Evolutionary conservation across 2,888 invertebrate genomes (phyloP), one percentile per base, ranked within the genome.

Genomic region (Hecatera dysodea): DNA sequence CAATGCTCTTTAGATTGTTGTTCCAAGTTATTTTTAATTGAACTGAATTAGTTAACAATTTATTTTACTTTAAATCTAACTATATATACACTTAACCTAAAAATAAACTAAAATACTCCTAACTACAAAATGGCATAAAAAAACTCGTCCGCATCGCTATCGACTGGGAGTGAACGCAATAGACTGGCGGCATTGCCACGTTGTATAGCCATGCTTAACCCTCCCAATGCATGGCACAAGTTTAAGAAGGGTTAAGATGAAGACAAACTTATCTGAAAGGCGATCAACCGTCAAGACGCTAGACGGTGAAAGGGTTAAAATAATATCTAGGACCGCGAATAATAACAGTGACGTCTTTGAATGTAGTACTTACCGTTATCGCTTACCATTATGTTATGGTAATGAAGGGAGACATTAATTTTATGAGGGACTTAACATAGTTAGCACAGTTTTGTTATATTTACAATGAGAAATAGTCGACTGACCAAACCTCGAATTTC

Each of bases 191-290:
- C n/a, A n/a, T n/a, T n/a, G n/a, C n/a, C n/a, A n/a, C n/a, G n/a
- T n/a, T n/a, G n/a, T n/a, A n/a, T n/a, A n/a, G n/a, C n/a, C n/a
- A n/a, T n/a, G n/a, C 42, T 22, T 57, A 70, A 61, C 65, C 62
- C 56, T 52, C 36, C 52, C 3, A 52, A 67, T 75, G 7, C 42
- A 42, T 48, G 9, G 36, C 56, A 22, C 24, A 44, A 72, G 72
- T 70, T 81, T 73, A 73, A 78, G 75, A 75, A 74, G 71, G 79
- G 79, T 71, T 74, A 80, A 81, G 82, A 81, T 67, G 74, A 76
- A 66, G 61, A 82, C 81, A 78, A 76, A 57, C 39, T 74, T 85
- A 87, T 88, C 87, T 62, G 22, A 22, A 52, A 67, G 75, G 81
- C 82, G 83, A 87, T 85, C 86, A 71, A 64, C 67, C 66, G 19